Evolutionary conservation across 2,113 vertebrate species (phyloP).

Genomic region (Herpailurus yagouaroundi): DNA sequence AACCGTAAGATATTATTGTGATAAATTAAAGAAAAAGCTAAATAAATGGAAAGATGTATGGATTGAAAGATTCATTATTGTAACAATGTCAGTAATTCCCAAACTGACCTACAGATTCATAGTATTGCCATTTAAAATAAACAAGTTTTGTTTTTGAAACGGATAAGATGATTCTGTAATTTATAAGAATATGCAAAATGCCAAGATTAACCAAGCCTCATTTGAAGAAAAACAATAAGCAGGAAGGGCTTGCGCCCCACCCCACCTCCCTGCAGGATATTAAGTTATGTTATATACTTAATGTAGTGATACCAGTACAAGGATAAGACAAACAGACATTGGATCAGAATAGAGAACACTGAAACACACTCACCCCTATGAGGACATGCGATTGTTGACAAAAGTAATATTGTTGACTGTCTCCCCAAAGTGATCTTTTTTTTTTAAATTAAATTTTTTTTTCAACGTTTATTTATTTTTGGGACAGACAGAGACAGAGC

Average conservation of each 20-base stretch:
- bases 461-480: too few relatives aligned
- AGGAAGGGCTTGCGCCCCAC: background rate
- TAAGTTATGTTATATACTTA: background rate
- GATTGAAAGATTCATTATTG: background rate
- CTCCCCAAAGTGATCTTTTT: background rate
- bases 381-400: background rate
- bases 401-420: background rate
- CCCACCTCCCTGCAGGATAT: background rate
- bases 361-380: background rate
- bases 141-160: background rate
- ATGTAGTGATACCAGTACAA: background rate
- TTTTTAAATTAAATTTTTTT: background rate
- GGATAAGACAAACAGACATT: background rate
- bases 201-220: background rate
- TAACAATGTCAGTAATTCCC: background rate
- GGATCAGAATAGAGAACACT: background rate
- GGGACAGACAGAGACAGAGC: too few relatives aligned
- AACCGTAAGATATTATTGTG: background rate
- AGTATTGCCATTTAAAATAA: background rate
- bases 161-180: background rate
- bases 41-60: background rate
- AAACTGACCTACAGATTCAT: background rate
- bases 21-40: background rate
- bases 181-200: background rate
- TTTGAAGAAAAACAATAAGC: background rate